Percentiles rank a stretch among this genome's conserved stretches.
Conservation (phyloP, 30 jellyfish, hydroid and myxozoan genomes). For the Haliclystus octoradiatus region DNA sequence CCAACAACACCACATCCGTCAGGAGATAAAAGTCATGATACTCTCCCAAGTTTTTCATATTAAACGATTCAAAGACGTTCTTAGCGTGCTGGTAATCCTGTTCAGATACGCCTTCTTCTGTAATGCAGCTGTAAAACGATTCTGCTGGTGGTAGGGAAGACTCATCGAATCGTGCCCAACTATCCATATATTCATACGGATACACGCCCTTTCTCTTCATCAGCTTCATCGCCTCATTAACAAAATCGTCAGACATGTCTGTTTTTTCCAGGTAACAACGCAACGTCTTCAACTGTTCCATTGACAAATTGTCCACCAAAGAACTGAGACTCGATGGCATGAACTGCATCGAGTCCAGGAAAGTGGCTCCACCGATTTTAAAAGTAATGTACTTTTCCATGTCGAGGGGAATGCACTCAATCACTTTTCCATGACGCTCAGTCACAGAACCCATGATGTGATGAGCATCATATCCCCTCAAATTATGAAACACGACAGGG, state of each 20-base stretch:
- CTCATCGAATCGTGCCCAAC: slow-evolving; percentile 4
- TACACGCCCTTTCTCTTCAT: slow-evolving; percentile 43
- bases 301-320: slow-evolving; percentile 13
- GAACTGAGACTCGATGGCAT: slow-evolving; percentile 16
- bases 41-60: slow-evolving; percentile 7
- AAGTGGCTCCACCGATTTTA: slow-evolving; percentile 2
- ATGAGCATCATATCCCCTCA: slow-evolving; percentile 39
- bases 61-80: slow-evolving; percentile 10
- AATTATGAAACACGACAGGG: slow-evolving; percentile 49
- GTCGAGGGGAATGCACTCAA: slow-evolving; percentile 14
- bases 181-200: slow-evolving; percentile 53
- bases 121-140: background rate
- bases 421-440: slow-evolving; percentile 14
- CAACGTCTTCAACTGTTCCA: slow-evolving; percentile 6
- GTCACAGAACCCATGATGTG: slow-evolving; percentile 25
- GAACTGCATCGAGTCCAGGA: slow-evolving; percentile 17
- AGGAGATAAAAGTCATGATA: slow-evolving; percentile 18
- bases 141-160: slow-evolving; percentile 29
- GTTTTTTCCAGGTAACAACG: too few relatives aligned
- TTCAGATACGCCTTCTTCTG: slow-evolving; percentile 7
- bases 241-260: too few relatives aligned
- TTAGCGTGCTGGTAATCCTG: slow-evolving; percentile 27
- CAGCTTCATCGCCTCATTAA: too few relatives aligned
- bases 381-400: slow-evolving; percentile 32
- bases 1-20: slow-evolving; percentile 18